These are phyloP conservation scores for Gymnothorax reevesii DNA, from an alignment of 2,797 vertebrate species.

Conservation along the genomic window DNA sequence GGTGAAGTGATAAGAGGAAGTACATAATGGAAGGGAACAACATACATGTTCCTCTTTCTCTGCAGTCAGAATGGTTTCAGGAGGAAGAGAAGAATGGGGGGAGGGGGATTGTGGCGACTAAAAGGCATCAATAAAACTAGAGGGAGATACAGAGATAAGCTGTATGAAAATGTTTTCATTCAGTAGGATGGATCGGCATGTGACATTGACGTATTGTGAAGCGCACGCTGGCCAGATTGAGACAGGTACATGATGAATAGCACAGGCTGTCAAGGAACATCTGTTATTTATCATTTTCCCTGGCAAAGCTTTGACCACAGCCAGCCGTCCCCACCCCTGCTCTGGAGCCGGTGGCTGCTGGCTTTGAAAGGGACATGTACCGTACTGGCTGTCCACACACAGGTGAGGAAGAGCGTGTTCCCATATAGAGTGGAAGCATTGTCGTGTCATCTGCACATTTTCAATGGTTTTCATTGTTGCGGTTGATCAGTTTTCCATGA, in stretches of 20 bases:
- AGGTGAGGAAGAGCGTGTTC: neutral
- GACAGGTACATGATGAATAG: slow-evolving; percentile 76
- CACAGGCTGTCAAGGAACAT: slow-evolving; percentile 68
- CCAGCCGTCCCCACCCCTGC: neutral
- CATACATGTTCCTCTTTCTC: neutral
- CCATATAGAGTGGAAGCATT: neutral
- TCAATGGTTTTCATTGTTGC: neutral
- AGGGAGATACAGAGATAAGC: slow-evolving; percentile 48
- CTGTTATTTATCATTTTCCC: slow-evolving; percentile 73
- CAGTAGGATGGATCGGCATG: slow-evolving; percentile 61
- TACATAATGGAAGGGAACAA: neutral
- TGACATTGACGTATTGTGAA: slow-evolving; percentile 76
- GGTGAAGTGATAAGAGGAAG: neutral
- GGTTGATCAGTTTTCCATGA: slow-evolving; percentile 9
- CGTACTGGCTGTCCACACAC: neutral
- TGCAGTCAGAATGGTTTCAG: neutral
- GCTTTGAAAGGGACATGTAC: neutral
- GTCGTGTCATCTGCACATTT: neutral
- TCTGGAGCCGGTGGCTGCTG: neutral
- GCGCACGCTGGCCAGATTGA: slow-evolving; percentile 65
- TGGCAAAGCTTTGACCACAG: slow-evolving; percentile 42
- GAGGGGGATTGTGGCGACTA: neutral
- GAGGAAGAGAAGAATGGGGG: neutral
- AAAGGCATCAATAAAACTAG: slow-evolving; percentile 10
- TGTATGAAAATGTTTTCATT: slow-evolving; percentile 74